Conservation (phyloP, 2,797 vertebrate genomes). For the Psittacula derbiana region DNA sequence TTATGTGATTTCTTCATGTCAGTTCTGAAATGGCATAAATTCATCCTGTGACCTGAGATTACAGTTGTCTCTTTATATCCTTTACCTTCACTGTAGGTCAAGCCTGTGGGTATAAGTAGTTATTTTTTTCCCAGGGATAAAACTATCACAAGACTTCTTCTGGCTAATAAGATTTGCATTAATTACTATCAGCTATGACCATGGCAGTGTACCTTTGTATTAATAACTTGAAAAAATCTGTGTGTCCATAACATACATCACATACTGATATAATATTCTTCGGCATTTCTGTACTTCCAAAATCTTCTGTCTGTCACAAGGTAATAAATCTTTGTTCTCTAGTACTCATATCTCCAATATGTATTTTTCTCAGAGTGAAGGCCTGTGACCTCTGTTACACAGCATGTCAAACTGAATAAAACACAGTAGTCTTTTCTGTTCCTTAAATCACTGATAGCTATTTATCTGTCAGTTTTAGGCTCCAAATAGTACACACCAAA, state of each 20-base stretch:
- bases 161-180: constrained; percentile 12
- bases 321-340: background rate
- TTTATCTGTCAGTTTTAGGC: background rate
- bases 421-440: background rate
- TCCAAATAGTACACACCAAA: background rate
- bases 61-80: background rate
- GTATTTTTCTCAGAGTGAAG: background rate
- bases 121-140: background rate
- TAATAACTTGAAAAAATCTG: background rate
- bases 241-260: background rate
- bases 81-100: background rate
- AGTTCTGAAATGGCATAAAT: background rate
- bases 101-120: background rate
- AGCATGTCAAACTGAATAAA: background rate
- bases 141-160: background rate
- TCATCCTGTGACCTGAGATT: background rate
- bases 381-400: background rate
- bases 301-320: background rate
- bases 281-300: background rate
- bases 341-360: background rate
- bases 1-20: background rate
- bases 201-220: background rate
- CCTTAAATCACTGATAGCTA: background rate
- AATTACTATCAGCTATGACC: background rate
- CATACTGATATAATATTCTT: background rate